A percentile compares a stretch with the other conserved stretches of the same genome.
Conservation (phyloP, 2,113 vertebrate genomes). For the Tetrax tetrax region DNA sequence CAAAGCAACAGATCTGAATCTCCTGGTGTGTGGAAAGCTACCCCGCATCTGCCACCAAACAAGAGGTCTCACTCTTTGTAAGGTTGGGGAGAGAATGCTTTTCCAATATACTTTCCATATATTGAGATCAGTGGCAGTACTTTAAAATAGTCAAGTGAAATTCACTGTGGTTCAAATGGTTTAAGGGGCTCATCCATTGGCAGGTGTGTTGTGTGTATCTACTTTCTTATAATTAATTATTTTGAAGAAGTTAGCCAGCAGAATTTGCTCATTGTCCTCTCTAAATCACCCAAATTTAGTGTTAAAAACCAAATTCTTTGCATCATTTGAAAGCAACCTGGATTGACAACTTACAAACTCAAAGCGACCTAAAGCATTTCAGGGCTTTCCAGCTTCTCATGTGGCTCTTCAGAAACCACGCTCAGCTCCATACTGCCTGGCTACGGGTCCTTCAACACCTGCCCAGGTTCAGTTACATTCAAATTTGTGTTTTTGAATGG, state of each 20-base stretch:
- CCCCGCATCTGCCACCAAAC: fast-evolving
- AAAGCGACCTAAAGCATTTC: not conserved
- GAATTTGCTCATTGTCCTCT: not conserved
- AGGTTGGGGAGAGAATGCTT: not conserved
- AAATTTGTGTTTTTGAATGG: not conserved
- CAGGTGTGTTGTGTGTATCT: not conserved
- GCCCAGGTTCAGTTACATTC: not conserved
- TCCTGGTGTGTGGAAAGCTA: not conserved
- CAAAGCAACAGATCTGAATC: not conserved
- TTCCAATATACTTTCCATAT: not conserved
- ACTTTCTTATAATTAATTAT: not conserved
- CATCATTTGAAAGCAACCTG: not conserved
- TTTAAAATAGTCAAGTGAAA: not conserved
- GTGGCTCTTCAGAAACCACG: not conserved
- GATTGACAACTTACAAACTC: not conserved
- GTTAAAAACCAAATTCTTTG: not conserved
- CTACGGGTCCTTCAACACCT: not conserved
- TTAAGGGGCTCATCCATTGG: not conserved
- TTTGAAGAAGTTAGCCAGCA: not conserved
- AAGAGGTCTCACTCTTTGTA: not conserved
- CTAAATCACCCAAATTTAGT: not conserved
- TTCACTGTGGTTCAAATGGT: not conserved
- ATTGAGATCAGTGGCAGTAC: not conserved
- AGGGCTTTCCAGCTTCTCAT: not conserved
- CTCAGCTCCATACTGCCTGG: not conserved